phyloP scores from a whole-genome alignment of 2,113 vertebrate species.

The Mesocricetus auratus region DNA sequence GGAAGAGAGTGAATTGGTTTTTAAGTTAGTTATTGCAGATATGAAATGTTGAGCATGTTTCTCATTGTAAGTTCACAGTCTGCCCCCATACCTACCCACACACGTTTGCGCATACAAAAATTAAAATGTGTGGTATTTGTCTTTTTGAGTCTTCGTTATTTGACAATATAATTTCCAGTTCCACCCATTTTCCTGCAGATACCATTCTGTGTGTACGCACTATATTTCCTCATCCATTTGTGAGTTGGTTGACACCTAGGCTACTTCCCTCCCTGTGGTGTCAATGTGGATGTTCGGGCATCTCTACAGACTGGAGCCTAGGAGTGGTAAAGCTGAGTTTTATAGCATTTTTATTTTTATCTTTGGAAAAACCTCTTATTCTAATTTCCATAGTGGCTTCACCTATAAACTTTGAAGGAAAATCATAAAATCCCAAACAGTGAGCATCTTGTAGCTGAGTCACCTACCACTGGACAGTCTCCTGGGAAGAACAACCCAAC shows the following conservation, averaged over 20 bases:
- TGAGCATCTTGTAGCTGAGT: neutral
- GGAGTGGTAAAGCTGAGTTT: neutral
- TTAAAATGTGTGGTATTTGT: neutral
- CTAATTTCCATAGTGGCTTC: neutral
- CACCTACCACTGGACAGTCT: neutral
- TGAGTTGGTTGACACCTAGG: neutral
- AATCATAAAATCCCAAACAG: neutral
- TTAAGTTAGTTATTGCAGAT: neutral
- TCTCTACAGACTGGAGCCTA: neutral
- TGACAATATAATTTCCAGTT: neutral
- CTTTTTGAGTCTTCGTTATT: neutral
- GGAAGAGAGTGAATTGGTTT: too few relatives aligned
- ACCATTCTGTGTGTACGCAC: neutral
- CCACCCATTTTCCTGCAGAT: neutral
- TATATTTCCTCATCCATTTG: too few relatives aligned
- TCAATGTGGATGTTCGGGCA: neutral
- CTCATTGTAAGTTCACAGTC: neutral
- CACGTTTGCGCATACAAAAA: neutral
- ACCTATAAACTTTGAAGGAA: neutral
- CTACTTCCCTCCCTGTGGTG: too few relatives aligned
- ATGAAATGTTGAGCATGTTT: neutral
- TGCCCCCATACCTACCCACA: neutral
- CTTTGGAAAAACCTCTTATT: neutral
- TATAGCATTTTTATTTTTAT: neutral
- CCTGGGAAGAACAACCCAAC: neutral